Conservation (phyloP, 2,113 vertebrate genomes). For the Clarias gariepinus region DNA sequence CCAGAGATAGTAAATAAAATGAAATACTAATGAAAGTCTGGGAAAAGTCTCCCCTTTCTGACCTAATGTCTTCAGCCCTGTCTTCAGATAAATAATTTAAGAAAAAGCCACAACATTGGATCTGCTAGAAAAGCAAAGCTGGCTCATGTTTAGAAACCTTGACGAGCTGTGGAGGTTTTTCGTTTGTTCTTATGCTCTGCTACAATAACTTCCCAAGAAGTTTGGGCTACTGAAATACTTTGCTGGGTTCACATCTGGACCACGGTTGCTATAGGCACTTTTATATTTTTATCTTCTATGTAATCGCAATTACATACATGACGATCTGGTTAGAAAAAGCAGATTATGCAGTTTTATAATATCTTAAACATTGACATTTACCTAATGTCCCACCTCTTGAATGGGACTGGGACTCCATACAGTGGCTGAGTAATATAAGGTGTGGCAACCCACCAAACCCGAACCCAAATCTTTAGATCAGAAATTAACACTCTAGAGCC, state of each 20-base stretch:
- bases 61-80: not conserved
- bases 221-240: not conserved
- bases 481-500: no score
- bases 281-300: not conserved
- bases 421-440: no score
- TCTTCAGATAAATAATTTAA: slow-evolving; percentile 9
- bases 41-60: not conserved
- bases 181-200: not conserved
- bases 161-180: not conserved
- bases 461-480: no score
- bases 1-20: not conserved
- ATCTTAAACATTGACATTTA: no score
- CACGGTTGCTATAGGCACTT: not conserved
- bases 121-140: not conserved
- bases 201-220: not conserved
- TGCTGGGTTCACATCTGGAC: not conserved
- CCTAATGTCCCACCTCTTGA: no score
- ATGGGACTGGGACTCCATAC: no score
- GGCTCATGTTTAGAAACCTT: not conserved
- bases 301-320: not conserved
- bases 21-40: not conserved
- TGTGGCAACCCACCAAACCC: no score
- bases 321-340: no score
- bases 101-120: not conserved
- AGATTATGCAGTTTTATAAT: no score